Evolutionary conservation across 2,888 invertebrate genomes (phyloP).

Genomic region (Malthinus seriepunctatus): DNA sequence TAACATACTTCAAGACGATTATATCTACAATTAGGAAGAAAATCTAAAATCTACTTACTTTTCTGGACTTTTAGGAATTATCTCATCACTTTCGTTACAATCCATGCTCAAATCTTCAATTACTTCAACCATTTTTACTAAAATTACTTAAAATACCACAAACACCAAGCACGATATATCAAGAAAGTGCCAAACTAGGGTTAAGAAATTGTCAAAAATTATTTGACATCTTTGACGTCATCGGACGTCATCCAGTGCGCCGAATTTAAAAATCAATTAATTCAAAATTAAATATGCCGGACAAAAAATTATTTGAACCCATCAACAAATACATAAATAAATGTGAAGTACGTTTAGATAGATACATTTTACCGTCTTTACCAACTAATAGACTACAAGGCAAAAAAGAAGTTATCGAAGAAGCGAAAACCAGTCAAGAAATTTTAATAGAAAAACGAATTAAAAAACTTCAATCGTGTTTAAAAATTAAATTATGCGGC

Average conservation of each 20-base stretch:
- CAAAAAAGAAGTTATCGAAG: not conserved
- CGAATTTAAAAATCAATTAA: conserved; percentile 5
- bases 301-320: conserved; percentile 32
- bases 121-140: conserved; percentile 49
- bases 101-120: conserved; percentile 49
- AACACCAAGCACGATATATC: not conserved
- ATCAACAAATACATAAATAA: conserved; percentile 28
- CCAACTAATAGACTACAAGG: not conserved
- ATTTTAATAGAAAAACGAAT: too few species aligned
- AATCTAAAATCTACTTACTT: conserved; percentile 47
- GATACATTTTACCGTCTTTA: conserved; percentile 14
- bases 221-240: not conserved
- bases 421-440: not conserved
- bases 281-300: conserved; percentile 18
- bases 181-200: not conserved
- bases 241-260: not conserved
- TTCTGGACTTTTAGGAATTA: conserved; percentile 50
- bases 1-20: not conserved
- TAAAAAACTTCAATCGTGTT: too few species aligned
- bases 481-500: too few species aligned
- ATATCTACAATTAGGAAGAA: not conserved
- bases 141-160: not conserved
- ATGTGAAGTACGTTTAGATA: conserved; percentile 31
- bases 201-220: not conserved
- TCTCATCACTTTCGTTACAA: conserved; percentile 46